Conservation (phyloP, 2,797 vertebrate genomes). For the Ispidina picta region DNA sequence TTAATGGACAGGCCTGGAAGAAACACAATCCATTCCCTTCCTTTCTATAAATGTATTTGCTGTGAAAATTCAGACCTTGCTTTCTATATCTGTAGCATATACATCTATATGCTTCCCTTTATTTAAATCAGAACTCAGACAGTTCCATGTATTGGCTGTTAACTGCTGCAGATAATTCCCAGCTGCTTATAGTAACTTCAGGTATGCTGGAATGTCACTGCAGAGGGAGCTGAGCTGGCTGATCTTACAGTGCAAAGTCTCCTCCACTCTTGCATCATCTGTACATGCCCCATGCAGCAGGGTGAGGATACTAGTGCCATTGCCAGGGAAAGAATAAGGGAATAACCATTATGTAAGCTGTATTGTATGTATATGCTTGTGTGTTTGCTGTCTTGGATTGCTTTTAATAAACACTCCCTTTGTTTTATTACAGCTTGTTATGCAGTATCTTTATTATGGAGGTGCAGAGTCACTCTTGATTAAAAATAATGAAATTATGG, state of each 20-base stretch:
- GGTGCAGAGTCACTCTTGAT: conserved; percentile 95
- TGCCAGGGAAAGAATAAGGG: not conserved
- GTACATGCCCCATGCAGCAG: not conserved
- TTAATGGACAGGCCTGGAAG: not conserved
- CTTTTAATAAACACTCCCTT: conserved; percentile 2
- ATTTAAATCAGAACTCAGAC: not conserved
- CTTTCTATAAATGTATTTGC: not conserved
- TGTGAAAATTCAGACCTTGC: not conserved
- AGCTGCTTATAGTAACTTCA: not conserved
- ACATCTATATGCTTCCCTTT: not conserved
- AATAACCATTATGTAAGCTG: not conserved
- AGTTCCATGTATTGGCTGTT: not conserved
- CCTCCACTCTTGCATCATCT: not conserved
- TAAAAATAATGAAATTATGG: conserved; percentile 98
- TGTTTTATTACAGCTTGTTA: conserved; percentile 90
- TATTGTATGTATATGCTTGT: not conserved
- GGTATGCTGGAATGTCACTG: not conserved
- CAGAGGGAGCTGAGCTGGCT: not conserved
- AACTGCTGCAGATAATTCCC: not conserved
- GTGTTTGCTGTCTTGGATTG: not conserved
- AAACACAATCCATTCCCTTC: not conserved
- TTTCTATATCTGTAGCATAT: not conserved
- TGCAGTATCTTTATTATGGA: conserved; percentile 98
- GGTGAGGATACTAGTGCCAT: not conserved
- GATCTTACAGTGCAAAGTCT: not conserved